A percentile compares a stretch with the other conserved stretches of the same genome.
Conservation (phyloP, 2,888 invertebrate species). For the Drosophila testacea region DNA sequence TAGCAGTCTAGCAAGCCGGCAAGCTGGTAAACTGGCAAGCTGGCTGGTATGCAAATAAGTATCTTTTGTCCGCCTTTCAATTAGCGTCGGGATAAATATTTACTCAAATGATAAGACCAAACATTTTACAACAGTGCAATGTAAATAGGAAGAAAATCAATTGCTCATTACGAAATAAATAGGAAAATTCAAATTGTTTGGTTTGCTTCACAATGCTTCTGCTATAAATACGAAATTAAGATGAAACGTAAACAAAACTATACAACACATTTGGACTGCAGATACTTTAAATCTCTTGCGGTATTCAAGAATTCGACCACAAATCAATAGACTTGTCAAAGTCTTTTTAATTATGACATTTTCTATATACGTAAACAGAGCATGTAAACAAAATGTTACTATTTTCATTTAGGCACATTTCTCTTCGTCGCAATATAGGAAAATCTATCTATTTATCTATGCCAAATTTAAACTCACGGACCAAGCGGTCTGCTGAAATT, state of each 20-base stretch:
- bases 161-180: slow-evolving; percentile 55
- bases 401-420: slow-evolving; percentile 12
- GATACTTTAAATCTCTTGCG: slow-evolving; percentile 5
- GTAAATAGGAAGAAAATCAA: slow-evolving; percentile 65
- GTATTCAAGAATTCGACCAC: slow-evolving; percentile 16
- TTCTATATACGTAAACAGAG: slow-evolving; percentile 21
- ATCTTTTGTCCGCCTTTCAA: slow-evolving; percentile 74
- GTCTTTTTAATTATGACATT: slow-evolving; percentile 38
- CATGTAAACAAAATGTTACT: slow-evolving; percentile 21
- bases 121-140: slow-evolving; percentile 30
- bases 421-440: neutral
- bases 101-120: slow-evolving; percentile 57
- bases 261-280: neutral
- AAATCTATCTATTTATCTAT: slow-evolving; percentile 19
- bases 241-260: slow-evolving; percentile 39
- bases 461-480: slow-evolving; percentile 54
- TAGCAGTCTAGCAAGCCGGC: slow-evolving; percentile 11
- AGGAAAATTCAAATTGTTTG: slow-evolving; percentile 34
- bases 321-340: slow-evolving; percentile 21
- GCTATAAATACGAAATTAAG: slow-evolving; percentile 46
- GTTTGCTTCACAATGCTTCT: slow-evolving; percentile 4
- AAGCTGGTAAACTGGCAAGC: slow-evolving; percentile 10
- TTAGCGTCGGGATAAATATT: slow-evolving; percentile 71
- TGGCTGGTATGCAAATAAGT: slow-evolving; percentile 62
- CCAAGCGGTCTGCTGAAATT: slow-evolving; percentile 34